A percentile compares a stretch with the other conserved stretches of the same genome.
Evolutionary conservation across 2,888 invertebrate species (phyloP).

Genomic region (Yponomeuta evonymella): DNA sequence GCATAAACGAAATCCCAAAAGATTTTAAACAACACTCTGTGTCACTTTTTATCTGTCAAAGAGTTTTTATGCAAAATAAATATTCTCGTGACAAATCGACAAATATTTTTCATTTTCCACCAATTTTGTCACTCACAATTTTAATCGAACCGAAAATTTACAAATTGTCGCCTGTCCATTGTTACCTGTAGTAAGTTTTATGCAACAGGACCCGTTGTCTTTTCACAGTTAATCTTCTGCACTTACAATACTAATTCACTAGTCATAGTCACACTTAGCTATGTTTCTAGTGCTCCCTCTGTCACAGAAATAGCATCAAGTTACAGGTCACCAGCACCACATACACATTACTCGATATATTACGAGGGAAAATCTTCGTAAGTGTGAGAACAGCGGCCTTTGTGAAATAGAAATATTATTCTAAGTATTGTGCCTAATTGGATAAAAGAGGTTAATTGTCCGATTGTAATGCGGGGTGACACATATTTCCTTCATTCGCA

Average conservation of each 20-base stretch:
- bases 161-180: no score
- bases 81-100: no score
- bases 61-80: no score
- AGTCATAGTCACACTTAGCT: background rate
- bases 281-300: background rate
- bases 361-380: background rate
- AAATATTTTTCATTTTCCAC: no score
- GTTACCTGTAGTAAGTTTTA: no score
- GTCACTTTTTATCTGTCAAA: no score
- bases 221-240: background rate
- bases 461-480: background rate
- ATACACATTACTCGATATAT: background rate
- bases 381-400: background rate
- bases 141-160: no score
- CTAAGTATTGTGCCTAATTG: background rate
- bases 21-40: no score
- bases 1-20: no score
- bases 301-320: background rate
- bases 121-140: no score
- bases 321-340: background rate
- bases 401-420: constrained; percentile 1
- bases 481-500: background rate
- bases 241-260: background rate
- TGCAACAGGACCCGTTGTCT: no score
- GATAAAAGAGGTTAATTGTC: background rate